Evolutionary conservation across 2,113 vertebrate species (phyloP).

Genomic region (Cinclus mexicanus): DNA sequence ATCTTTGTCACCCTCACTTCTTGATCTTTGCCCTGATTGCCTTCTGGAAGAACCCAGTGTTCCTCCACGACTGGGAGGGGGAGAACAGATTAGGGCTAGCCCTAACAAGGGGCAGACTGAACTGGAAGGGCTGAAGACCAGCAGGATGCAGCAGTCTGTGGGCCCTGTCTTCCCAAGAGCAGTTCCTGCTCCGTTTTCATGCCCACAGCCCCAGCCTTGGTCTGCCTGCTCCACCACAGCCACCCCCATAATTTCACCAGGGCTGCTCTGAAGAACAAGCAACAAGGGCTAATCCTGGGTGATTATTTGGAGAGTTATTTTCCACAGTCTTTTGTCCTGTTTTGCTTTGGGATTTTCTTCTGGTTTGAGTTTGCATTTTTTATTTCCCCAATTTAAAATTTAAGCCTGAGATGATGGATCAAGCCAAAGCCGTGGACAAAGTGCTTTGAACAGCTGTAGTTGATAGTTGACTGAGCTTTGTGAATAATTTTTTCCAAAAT

Average conservation of each 20-base stretch:
- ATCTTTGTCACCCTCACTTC: neutral
- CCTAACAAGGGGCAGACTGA: neutral
- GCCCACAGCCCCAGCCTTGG: rapidly evolving
- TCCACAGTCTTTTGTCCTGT: neutral
- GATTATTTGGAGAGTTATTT: neutral
- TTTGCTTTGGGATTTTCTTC: neutral
- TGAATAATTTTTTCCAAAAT: neutral
- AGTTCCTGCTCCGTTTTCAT: neutral
- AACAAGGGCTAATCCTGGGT: neutral
- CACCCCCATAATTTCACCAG: neutral
- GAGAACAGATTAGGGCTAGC: neutral
- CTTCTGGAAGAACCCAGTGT: neutral
- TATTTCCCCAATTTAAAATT: neutral
- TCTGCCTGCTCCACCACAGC: neutral
- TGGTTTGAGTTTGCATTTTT: neutral
- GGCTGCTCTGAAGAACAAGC: neutral
- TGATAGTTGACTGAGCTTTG: neutral
- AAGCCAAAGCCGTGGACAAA: neutral
- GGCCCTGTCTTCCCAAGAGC: no score
- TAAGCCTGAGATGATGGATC: neutral
- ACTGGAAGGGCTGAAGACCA: neutral
- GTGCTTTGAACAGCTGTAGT: neutral
- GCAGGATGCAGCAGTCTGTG: neutral
- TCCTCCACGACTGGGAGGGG: neutral
- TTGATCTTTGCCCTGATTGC: neutral